A percentile compares a stretch with the other conserved stretches of the same genome.
phyloP scores from a whole-genome alignment of 2,888 invertebrate species.

The Masnerella sp. region DNA sequence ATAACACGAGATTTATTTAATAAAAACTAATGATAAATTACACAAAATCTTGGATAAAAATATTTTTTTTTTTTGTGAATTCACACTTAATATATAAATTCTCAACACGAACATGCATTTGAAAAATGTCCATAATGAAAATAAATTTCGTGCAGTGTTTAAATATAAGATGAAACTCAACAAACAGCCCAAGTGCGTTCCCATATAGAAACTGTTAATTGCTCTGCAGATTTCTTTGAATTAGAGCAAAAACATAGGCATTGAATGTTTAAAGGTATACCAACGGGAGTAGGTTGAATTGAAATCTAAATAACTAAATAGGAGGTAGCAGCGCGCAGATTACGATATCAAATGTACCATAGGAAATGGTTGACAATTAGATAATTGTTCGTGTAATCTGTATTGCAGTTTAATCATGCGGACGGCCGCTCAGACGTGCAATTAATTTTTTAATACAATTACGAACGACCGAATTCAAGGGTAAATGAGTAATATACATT shows the following conservation, averaged over 20 bases:
- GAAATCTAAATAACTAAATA: slow-evolving; percentile 44
- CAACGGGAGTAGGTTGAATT: slow-evolving; percentile 13
- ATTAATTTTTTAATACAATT: slow-evolving; percentile 26
- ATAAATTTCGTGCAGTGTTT: no score
- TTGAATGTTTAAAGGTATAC: slow-evolving; percentile 1
- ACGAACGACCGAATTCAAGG: neutral
- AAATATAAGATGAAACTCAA: no score
- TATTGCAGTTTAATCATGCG: slow-evolving; percentile 34
- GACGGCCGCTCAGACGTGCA: slow-evolving; percentile 6
- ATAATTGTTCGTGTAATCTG: slow-evolving; percentile 33
- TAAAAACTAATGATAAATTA: no score
- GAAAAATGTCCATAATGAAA: no score
- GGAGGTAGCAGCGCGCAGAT: slow-evolving; percentile 10
- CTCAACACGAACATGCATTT: no score
- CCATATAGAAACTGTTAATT: no score
- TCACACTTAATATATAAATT: no score
- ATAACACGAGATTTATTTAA: no score
- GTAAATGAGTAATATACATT: neutral
- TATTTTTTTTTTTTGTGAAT: no score
- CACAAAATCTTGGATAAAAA: no score
- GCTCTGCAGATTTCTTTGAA: slow-evolving; percentile 4
- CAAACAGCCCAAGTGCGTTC: no score
- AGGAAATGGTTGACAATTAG: slow-evolving; percentile 38
- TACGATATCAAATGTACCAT: slow-evolving; percentile 24
- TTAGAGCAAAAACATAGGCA: neutral